Conservation (phyloP, 2,888 invertebrate genomes). For the Lycaena phlaeas region DNA sequence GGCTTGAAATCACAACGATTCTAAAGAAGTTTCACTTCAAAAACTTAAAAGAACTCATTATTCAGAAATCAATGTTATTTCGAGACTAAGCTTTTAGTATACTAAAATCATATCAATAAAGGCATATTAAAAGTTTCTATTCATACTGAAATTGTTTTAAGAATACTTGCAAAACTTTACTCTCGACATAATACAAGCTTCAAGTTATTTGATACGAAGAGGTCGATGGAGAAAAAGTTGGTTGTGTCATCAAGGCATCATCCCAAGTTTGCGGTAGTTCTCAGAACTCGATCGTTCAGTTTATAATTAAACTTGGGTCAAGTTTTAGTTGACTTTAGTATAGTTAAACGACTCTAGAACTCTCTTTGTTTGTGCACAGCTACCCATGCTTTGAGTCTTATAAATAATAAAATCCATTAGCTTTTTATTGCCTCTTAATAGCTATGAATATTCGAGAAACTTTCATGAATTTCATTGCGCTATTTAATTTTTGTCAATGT, state of each 20-base stretch:
- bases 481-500: background rate
- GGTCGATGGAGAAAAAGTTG: conserved; percentile 13
- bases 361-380: conserved; percentile 55
- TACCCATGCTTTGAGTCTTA: conserved; percentile 22
- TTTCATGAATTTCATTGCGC: background rate
- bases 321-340: conserved; percentile 48
- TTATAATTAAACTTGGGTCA: conserved; percentile 68
- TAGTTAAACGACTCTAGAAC: conserved; percentile 40
- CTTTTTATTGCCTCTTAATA: conserved; percentile 45
- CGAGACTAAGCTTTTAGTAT: too few species aligned
- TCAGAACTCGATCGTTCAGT: conserved; percentile 49
- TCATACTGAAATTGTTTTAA: too few species aligned
- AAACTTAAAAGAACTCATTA: too few species aligned
- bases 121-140: too few species aligned
- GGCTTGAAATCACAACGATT: too few species aligned
- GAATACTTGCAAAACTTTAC: too few species aligned
- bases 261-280: conserved; percentile 51
- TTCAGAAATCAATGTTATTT: too few species aligned
- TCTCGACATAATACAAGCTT: too few species aligned
- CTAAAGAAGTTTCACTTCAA: too few species aligned
- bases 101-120: too few species aligned
- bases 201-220: conserved; percentile 22
- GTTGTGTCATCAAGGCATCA: conserved; percentile 24
- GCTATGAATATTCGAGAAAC: conserved; percentile 15
- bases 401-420: conserved; percentile 8